Evolutionary conservation across 2,797 vertebrate genomes (phyloP).

Genomic region (Astyanax mexicanus): DNA sequence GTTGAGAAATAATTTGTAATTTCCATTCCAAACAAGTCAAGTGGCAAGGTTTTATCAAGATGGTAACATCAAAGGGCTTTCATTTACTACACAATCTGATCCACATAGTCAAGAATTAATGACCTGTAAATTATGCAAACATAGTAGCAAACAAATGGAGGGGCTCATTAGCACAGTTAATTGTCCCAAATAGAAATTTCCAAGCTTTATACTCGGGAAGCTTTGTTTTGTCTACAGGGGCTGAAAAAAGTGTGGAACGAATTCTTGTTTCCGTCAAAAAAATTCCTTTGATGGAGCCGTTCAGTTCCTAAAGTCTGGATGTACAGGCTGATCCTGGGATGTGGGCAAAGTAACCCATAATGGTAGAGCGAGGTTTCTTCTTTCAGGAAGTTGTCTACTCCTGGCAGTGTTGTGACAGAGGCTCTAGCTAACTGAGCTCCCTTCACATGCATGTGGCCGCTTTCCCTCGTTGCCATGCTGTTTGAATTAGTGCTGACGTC

Average conservation of each 20-base stretch:
- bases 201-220: slow-evolving; percentile 37
- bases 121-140: slow-evolving; percentile 65
- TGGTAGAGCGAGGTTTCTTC: slow-evolving; percentile 32
- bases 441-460: slow-evolving; percentile 50
- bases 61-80: slow-evolving; percentile 57
- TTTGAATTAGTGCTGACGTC: slow-evolving; percentile 64
- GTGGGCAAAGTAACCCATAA: slow-evolving; percentile 19
- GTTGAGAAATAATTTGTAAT: slow-evolving; percentile 57
- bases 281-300: slow-evolving; percentile 49
- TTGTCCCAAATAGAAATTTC: slow-evolving; percentile 63
- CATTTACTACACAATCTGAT: slow-evolving; percentile 48
- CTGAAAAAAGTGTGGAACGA: slow-evolving; percentile 27
- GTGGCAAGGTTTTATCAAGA: slow-evolving; percentile 55
- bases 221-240: slow-evolving; percentile 46
- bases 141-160: slow-evolving; percentile 58
- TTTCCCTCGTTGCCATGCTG: slow-evolving; percentile 55
- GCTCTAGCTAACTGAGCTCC: slow-evolving; percentile 50
- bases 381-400: slow-evolving; percentile 32
- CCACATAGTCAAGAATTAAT: slow-evolving; percentile 60
- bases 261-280: slow-evolving; percentile 42
- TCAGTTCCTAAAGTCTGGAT: slow-evolving; percentile 25
- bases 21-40: slow-evolving; percentile 52
- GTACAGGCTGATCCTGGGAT: slow-evolving; percentile 11
- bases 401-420: slow-evolving; percentile 38
- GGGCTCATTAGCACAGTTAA: slow-evolving; percentile 58